Evolutionary conservation across 2,797 vertebrate genomes (phyloP), one percentile per base, ranked within the genome.

Genomic region (Cynopterus sphinx): DNA sequence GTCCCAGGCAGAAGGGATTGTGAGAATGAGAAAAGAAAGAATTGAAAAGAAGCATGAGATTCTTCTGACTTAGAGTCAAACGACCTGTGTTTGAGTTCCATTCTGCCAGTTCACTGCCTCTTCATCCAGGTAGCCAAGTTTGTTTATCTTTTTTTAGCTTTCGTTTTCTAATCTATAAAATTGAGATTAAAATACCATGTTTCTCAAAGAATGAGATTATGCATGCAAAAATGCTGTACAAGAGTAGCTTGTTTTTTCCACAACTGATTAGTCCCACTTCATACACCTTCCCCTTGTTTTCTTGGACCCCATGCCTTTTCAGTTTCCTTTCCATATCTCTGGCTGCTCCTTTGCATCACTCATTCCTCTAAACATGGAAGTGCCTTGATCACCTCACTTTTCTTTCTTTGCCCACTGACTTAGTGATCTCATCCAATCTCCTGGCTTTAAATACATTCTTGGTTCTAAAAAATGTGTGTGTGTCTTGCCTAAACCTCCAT

Each of bases 191-290:
- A 28, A 26, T 5, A n/a, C 63, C 22, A 5, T 63, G 67, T 36
- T 87, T 67, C 31, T 81, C 36, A 17, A 28, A 61, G 43, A 73
- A 46, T 6, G 46, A 73, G 31, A 16, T 51, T 17, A 39, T 43
- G 19, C 26, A 22, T 46, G 17, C 8, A 4, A 21, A 68, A 41
- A 13, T 31, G 16, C 15, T 4, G 3, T 3, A 28, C 15, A 22
- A 21, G 16, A 5, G 2, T 0, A 12, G 22, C 22, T 4, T 17
- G 28, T 63, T 51, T 10, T 39, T 73, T 74, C 68, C 9, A 36
- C 24, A 31, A 13, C 0, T 1, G 57, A 11, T 24, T 55, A 6
- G 12, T 12, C 10, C n/a, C 1, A 11, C 24, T 36, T 24, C 55
- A 31, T 5, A n/a, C n/a, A n/a, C 46, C 26, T n/a, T 43, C 24